phyloP scores from a whole-genome alignment of 2,113 vertebrate genomes.

The Cygnus atratus region DNA sequence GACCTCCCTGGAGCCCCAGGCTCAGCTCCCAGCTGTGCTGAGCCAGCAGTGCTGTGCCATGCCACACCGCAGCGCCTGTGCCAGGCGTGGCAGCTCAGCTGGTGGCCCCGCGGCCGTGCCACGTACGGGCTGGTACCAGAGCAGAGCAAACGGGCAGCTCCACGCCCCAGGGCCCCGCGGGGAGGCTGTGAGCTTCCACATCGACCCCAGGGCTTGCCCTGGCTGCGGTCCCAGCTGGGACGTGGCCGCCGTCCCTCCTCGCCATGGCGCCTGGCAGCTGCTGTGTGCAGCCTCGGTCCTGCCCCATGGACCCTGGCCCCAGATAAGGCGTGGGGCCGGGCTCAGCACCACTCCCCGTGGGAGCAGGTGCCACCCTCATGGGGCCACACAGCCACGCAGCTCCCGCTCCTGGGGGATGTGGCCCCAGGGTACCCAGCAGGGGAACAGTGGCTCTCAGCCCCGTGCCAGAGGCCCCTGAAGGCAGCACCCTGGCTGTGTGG shows the following conservation, averaged over 20 bases:
- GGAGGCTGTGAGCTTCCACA: rapidly evolving
- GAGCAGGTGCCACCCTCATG: neutral
- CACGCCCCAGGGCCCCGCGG: rapidly evolving
- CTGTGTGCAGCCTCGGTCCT: neutral
- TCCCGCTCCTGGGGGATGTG: neutral
- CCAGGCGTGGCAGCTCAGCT: neutral
- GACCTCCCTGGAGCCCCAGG: rapidly evolving
- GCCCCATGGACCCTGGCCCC: neutral
- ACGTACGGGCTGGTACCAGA: neutral
- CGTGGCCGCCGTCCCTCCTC: rapidly evolving
- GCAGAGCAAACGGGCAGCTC: neutral
- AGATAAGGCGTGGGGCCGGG: neutral
- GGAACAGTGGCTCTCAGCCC: neutral
- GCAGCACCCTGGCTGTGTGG: neutral
- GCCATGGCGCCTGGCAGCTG: rapidly evolving
- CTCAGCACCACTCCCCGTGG: neutral
- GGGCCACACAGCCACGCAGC: neutral
- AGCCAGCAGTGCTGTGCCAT: neutral
- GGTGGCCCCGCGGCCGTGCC: neutral
- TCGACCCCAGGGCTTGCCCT: neutral
- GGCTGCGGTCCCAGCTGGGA: rapidly evolving
- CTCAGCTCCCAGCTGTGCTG: neutral
- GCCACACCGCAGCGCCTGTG: neutral
- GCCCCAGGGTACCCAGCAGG: neutral
- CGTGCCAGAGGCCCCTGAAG: rapidly evolving